Percentiles rank a stretch among this genome's conserved stretches.
phyloP scores from a whole-genome alignment of 2,888 invertebrate species.

The Plebejus anna region DNA sequence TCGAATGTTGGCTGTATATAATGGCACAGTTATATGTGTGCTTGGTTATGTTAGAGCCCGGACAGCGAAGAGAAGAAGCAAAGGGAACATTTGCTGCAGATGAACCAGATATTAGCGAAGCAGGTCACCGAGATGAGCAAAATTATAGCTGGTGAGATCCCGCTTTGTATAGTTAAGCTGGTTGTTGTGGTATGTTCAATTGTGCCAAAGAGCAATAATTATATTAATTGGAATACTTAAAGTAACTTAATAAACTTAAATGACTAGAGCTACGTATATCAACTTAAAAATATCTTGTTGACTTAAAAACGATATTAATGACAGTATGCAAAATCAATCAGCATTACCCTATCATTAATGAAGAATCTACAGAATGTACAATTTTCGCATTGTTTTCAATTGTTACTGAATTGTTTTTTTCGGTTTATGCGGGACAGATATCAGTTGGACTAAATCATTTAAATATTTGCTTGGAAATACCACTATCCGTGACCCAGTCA shows the following conservation, averaged over 20 bases:
- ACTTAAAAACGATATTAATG: background rate
- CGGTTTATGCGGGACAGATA: constrained; percentile 21
- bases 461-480: constrained; percentile 22
- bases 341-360: background rate
- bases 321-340: background rate
- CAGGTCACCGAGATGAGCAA: constrained; percentile 97
- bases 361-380: constrained; percentile 10
- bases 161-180: constrained; percentile 41
- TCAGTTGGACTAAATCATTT: constrained; percentile 23
- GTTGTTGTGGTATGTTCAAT: constrained; percentile 34
- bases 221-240: too few relatives aligned
- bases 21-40: constrained; percentile 53
- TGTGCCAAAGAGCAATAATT: background rate
- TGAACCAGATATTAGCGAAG: constrained; percentile 95
- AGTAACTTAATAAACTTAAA: too few relatives aligned
- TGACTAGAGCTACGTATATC: too few relatives aligned
- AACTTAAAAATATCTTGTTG: background rate
- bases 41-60: constrained; percentile 81
- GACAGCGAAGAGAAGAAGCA: constrained; percentile 91
- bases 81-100: constrained; percentile 91
- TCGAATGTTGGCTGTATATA: constrained; percentile 74
- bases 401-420: constrained; percentile 21
- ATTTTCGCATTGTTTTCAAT: constrained; percentile 22
- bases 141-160: constrained; percentile 92
- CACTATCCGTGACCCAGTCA: constrained; percentile 18